phyloP scores from a whole-genome alignment of 2,797 vertebrate species.

The Molossus molossus region DNA sequence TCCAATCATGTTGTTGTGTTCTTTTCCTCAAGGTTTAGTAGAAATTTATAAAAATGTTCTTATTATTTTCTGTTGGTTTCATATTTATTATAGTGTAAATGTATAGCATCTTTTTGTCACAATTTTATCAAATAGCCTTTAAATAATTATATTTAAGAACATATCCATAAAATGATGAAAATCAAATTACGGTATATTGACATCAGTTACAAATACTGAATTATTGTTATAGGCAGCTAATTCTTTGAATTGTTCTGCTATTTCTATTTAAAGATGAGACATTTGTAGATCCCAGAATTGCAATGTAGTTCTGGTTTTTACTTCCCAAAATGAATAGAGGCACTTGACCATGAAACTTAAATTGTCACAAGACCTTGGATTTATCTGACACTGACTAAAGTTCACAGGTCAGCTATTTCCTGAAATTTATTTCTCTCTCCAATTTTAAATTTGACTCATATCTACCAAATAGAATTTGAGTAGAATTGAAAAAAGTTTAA shows the following conservation, averaged over 20 bases:
- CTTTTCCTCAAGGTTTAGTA: not conserved
- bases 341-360: constrained; percentile 38
- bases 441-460: not conserved
- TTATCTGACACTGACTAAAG: constrained; percentile 24
- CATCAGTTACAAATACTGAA: constrained; percentile 22
- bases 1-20: not conserved
- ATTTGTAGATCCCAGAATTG: constrained; percentile 52
- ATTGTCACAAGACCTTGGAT: constrained; percentile 1
- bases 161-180: constrained; percentile 34
- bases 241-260: constrained; percentile 54
- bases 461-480: constrained; percentile 43
- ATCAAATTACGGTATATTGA: not conserved
- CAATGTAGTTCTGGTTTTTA: constrained; percentile 61
- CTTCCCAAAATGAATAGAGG: constrained; percentile 62
- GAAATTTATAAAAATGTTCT: constrained; percentile 4
- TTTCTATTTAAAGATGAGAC: constrained; percentile 68
- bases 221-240: constrained; percentile 39
- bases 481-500: constrained; percentile 35
- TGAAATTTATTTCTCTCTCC: constrained; percentile 13
- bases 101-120: not conserved
- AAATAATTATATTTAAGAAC: constrained; percentile 25
- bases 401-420: not conserved
- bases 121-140: constrained; percentile 11
- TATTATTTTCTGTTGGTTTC: constrained; percentile 28
- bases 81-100: constrained; percentile 7